Conservation (phyloP, 1,140 invertebrate genomes). For the Cyclargus thomasi region DNA sequence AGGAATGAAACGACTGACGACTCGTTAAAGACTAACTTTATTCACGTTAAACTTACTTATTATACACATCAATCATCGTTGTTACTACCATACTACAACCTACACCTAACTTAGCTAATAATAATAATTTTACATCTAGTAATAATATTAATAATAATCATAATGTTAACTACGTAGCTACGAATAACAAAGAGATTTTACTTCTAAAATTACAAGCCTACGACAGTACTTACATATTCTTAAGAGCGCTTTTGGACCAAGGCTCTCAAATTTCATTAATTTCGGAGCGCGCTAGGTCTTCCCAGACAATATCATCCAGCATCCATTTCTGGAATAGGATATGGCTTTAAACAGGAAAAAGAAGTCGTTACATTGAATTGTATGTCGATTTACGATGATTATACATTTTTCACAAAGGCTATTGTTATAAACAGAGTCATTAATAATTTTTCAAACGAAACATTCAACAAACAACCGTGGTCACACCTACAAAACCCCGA, state of each 20-base stretch:
- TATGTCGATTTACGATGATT: conserved; percentile 16
- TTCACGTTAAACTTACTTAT: no score
- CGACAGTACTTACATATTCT: conserved; percentile 17
- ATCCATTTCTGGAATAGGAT: no score
- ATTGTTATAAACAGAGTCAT: conserved; percentile 25
- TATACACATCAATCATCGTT: no score
- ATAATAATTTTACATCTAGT: no score
- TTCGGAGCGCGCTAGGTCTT: conserved; percentile 10
- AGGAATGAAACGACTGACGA: no score
- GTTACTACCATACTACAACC: no score
- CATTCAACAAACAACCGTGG: conserved; percentile 29
- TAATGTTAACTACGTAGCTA: conserved; percentile 23
- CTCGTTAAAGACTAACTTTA: no score
- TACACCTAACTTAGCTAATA: no score
- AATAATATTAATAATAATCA: background rate
- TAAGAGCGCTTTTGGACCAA: conserved; percentile 22
- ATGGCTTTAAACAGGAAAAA: no score
- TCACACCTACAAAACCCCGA: conserved; percentile 20
- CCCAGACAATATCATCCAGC: background rate
- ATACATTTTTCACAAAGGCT: conserved; percentile 12
- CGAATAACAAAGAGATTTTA: conserved; percentile 18
- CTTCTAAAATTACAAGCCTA: conserved; percentile 16
- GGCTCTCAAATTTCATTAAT: conserved; percentile 18
- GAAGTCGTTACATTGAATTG: conserved; percentile 1
- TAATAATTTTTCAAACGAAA: conserved; percentile 28